Evolutionary conservation across 2,113 vertebrate genomes (phyloP).

Genomic region (Astur gentilis): DNA sequence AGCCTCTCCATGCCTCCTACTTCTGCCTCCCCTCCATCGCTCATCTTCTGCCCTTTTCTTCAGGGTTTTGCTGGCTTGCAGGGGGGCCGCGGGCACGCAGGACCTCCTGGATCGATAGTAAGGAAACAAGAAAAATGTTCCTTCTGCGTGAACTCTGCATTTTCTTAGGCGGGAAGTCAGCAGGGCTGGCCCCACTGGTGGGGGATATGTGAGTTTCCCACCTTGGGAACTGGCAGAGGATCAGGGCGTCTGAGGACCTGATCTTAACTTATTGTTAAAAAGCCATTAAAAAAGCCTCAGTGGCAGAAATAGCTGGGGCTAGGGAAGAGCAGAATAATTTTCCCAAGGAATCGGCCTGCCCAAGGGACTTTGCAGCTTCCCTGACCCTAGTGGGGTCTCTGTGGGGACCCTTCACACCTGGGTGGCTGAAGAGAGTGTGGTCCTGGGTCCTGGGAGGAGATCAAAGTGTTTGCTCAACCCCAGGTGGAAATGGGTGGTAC

Average conservation of each 20-base stretch:
- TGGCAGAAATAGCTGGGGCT: not conserved
- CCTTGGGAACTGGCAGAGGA: not conserved
- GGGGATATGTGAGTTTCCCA: not conserved
- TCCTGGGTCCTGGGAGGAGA: not conserved
- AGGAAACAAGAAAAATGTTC: not conserved
- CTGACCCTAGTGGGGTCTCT: accelerated
- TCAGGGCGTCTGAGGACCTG: not conserved
- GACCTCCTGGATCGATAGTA: constrained; percentile 77
- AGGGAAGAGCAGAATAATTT: not conserved
- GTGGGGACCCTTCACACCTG: not conserved
- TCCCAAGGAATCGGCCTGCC: not conserved
- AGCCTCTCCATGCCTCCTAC: not conserved
- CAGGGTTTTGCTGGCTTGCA: constrained; percentile 78
- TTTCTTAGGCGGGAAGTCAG: not conserved
- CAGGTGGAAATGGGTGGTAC: not conserved
- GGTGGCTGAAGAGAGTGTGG: not conserved
- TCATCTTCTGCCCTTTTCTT: not conserved
- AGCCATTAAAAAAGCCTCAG: not conserved
- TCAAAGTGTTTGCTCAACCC: not conserved
- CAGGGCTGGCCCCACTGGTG: not conserved
- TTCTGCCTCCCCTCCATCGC: not conserved
- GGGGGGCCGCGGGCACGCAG: constrained; percentile 72
- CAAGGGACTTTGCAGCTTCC: not conserved
- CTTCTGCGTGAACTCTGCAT: not conserved
- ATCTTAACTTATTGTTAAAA: not conserved